A percentile compares a stretch with the other conserved stretches of the same genome.
Evolutionary conservation across 2,888 invertebrate species (phyloP).

Genomic region (Hesperia comma): DNA sequence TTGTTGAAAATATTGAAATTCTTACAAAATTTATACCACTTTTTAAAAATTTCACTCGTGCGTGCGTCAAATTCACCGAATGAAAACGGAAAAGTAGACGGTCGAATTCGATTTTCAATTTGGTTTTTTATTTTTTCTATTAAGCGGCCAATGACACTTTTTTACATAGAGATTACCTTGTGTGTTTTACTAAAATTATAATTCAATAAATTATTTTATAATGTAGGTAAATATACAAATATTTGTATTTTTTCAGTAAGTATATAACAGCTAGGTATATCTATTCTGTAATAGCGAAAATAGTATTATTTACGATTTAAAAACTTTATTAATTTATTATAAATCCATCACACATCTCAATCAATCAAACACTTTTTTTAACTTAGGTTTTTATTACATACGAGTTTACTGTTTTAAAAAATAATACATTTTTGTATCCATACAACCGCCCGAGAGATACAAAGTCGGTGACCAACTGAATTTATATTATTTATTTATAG

Average conservation of each 20-base stretch:
- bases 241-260: too few species aligned
- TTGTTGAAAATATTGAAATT: slow-evolving; percentile 35
- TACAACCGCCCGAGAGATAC: slow-evolving; percentile 20
- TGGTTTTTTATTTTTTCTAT: slow-evolving; percentile 41
- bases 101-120: slow-evolving; percentile 66
- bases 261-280: too few species aligned
- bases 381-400: not conserved
- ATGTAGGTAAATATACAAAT: too few species aligned
- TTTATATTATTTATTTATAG: slow-evolving; percentile 20
- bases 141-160: slow-evolving; percentile 18
- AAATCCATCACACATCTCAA: too few species aligned
- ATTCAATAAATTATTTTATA: too few species aligned
- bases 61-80: slow-evolving; percentile 60
- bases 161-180: not conserved
- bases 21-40: slow-evolving; percentile 16
- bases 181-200: too few species aligned
- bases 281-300: too few species aligned
- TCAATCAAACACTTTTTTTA: too few species aligned
- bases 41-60: slow-evolving; percentile 49
- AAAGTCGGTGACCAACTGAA: slow-evolving; percentile 21
- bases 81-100: slow-evolving; percentile 66
- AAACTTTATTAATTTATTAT: too few species aligned
- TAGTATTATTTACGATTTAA: too few species aligned
- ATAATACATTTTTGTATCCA: not conserved
- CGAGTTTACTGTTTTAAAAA: not conserved